Conservation (phyloP, 2,888 invertebrate species). For the Polyommatus icarus region DNA sequence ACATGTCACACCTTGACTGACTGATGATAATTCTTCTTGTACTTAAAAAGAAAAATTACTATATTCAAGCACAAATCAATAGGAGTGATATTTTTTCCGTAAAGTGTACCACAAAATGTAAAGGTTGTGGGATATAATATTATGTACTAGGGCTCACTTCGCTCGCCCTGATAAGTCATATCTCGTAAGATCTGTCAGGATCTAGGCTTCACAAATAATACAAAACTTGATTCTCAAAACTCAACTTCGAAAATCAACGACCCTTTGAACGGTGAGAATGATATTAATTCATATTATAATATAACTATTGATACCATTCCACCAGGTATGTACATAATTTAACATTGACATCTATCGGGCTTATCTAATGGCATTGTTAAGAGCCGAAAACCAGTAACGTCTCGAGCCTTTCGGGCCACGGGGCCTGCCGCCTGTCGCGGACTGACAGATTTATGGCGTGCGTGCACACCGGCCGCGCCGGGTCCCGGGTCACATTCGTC, state of each 20-base stretch:
- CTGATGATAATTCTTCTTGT: too few relatives aligned
- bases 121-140: too few relatives aligned
- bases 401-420: constrained; percentile 50
- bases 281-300: constrained; percentile 15
- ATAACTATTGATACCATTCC: constrained; percentile 11
- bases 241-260: neutral
- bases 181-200: neutral
- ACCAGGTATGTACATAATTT: constrained; percentile 20
- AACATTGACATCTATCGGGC: constrained; percentile 19
- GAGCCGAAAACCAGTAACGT: constrained; percentile 28
- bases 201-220: neutral
- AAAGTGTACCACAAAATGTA: too few relatives aligned
- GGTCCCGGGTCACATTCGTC: constrained; percentile 6
- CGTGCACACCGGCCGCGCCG: constrained; percentile 51
- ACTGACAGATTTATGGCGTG: constrained; percentile 74
- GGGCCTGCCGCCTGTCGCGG: constrained; percentile 54
- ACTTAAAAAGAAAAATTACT: too few relatives aligned
- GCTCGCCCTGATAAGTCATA: neutral
- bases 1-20: too few relatives aligned
- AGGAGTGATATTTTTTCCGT: too few relatives aligned
- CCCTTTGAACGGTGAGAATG: neutral
- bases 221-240: neutral
- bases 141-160: too few relatives aligned
- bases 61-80: too few relatives aligned
- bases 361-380: constrained; percentile 24